Percentiles rank a stretch among this genome's conserved stretches.
These are phyloP conservation scores for Procavia capensis DNA, from an alignment of 2,113 vertebrate species.

Conservation along the genomic window DNA sequence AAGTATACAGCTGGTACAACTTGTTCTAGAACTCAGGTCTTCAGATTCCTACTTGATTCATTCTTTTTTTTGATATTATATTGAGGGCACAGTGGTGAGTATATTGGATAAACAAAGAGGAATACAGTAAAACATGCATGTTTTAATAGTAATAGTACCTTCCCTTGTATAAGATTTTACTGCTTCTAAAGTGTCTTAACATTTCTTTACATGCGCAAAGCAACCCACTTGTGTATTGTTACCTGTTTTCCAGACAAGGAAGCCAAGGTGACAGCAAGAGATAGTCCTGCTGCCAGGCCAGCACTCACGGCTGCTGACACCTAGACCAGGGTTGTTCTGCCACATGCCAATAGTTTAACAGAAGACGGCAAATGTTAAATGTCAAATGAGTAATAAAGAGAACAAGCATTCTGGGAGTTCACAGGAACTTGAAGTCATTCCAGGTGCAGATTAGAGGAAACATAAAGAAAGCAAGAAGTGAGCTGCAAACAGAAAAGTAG, in stretches of 20 bases:
- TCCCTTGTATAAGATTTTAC: conserved; percentile 39
- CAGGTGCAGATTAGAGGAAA: not conserved
- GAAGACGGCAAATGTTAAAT: conserved; percentile 12
- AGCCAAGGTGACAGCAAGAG: conserved; percentile 19
- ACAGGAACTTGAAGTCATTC: not conserved
- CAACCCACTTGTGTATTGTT: conserved; percentile 45
- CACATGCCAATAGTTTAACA: not conserved
- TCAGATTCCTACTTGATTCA: not conserved
- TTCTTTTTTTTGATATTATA: conserved; percentile 5
- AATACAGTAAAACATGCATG: conserved; percentile 7
- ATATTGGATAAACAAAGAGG: not conserved
- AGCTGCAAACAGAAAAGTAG: not conserved
- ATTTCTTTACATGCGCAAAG: conserved; percentile 64
- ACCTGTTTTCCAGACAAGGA: conserved; percentile 59
- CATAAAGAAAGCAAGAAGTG: not conserved
- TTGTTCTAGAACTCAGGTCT: not conserved
- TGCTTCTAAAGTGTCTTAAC: conserved; percentile 58
- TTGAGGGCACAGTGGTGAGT: not conserved
- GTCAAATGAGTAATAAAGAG: not conserved
- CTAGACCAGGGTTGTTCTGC: not conserved
- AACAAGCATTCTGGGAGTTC: not conserved
- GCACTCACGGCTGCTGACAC: not conserved
- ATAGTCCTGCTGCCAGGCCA: not conserved
- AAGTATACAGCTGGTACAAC: not conserved
- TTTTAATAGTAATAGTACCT: conserved; percentile 44